These are phyloP conservation scores for Pogoniulus pusillus DNA, from an alignment of 2,797 vertebrate species.

Conservation along the genomic window DNA sequence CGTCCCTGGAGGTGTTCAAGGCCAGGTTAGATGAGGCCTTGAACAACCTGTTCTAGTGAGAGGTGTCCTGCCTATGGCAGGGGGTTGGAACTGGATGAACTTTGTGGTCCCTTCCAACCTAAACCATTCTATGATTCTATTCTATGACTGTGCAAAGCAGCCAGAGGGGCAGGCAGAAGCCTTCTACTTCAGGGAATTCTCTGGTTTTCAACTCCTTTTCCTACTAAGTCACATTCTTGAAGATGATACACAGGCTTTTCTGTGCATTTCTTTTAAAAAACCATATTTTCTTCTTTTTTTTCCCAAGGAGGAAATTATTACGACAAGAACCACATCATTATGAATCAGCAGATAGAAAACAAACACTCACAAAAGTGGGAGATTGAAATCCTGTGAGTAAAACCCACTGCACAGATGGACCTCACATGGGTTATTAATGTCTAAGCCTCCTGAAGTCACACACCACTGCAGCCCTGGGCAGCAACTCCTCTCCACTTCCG, in stretches of 20 bases:
- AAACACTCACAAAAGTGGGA: conserved; percentile 83
- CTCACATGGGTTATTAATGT: neutral
- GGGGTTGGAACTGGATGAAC: too few relatives aligned
- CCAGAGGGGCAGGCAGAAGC: neutral
- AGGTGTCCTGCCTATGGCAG: too few relatives aligned
- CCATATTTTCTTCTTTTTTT: conserved; percentile 25
- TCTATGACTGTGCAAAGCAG: neutral
- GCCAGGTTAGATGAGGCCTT: too few relatives aligned
- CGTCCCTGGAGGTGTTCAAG: too few relatives aligned
- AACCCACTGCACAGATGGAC: neutral
- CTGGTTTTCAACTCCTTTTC: neutral
- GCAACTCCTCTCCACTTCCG: neutral
- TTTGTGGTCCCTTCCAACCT: too few relatives aligned
- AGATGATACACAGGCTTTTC: neutral
- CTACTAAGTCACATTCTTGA: neutral
- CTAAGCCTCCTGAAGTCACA: conserved; percentile 47
- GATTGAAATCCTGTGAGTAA: conserved; percentile 79
- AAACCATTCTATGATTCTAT: too few relatives aligned
- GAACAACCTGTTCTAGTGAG: too few relatives aligned
- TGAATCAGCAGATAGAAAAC: conserved; percentile 71
- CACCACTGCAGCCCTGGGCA: conserved; percentile 34
- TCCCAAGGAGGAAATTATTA: conserved; percentile 81
- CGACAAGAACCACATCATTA: conserved; percentile 82
- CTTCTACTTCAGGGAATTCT: neutral
- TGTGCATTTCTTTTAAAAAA: neutral